Base-by-base conservation (phyloP, 2,888 invertebrate species). In the Hydropsyche betteni region DNA sequence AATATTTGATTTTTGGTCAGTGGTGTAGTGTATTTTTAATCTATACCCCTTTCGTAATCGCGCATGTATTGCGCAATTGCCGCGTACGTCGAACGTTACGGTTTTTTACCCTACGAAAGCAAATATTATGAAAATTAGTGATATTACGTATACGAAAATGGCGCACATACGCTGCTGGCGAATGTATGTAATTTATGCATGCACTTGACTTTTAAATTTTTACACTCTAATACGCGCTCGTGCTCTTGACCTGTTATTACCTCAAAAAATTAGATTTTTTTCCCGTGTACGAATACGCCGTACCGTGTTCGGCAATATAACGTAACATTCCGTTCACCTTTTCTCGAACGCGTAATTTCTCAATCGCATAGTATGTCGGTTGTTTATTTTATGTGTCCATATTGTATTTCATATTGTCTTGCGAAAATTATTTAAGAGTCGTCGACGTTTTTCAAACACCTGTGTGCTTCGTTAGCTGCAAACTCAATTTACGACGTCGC, bases 241-340 rank as follows among this genome's bases (percentile, higher is more conserved):
- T 24, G 58, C 58, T 58, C 58, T 58, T 24, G 24, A 58, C 58
- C 58, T 24, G 58, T 58, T 24, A 58, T 58, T 58, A 58, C 58
- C 16, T 58, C 58, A 8, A 16, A 44, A 44, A 44, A 44, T 44
- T 44, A 14, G 53, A 53, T 53, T 53, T 53, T 53, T 53, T 58
- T 58, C 58, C 8, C 24, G 16, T 14, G 53, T 53, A 53, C 10
- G 44, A 44, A 44, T 44, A 44, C 10, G 44, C 10, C 10, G 6
- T 44, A 10, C 44, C 44, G 44, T 10, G 44, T 44, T 44, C 44
- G 44, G 44, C 44, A 10, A 10, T 44, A 44, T 10, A 10, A 44
- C 10, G 44, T 10, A 44, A 44, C 44, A 10, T 44, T 44, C 44
- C 44, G 44, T 53, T 16, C 58, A 58, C 14, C 16, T 58, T 58